Conservation (phyloP, 2,113 vertebrate species). For the Chaenogobius annularis region DNA sequence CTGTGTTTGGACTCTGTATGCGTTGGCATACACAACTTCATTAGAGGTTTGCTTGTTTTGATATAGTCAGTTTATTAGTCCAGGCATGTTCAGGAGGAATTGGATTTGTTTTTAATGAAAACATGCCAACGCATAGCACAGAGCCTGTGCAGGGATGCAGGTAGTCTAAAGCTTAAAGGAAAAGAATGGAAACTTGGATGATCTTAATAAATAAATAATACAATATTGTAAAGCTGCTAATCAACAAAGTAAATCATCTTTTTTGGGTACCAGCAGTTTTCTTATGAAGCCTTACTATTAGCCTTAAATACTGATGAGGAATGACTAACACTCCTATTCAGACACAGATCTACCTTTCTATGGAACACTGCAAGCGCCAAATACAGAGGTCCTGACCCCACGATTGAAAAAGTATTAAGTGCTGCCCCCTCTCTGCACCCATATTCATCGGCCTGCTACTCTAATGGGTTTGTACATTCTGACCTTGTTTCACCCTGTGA, state of each 20-base stretch:
- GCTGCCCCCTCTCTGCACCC: constrained; percentile 13
- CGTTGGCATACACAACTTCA: no score
- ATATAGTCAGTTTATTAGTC: constrained; percentile 39
- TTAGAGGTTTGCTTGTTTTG: constrained; percentile 38
- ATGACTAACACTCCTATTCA: constrained; percentile 7
- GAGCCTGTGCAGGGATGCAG: constrained; percentile 12
- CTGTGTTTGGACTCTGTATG: neutral
- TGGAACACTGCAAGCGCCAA: constrained; percentile 9
- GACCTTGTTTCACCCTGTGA: constrained; percentile 18
- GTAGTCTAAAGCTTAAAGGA: constrained; percentile 26
- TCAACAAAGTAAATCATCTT: constrained; percentile 26
- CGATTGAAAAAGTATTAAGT: constrained; percentile 20
- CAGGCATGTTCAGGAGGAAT: constrained; percentile 39
- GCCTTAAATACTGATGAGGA: neutral
- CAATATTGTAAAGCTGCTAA: constrained; percentile 29
- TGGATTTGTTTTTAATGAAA: constrained; percentile 39
- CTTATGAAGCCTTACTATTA: neutral
- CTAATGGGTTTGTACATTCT: constrained; percentile 29
- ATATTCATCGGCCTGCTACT: constrained; percentile 17
- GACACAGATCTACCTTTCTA: constrained; percentile 23
- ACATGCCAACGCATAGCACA: constrained; percentile 32
- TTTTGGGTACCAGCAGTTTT: neutral
- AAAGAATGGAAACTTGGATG: constrained; percentile 14
- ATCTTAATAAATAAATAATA: constrained; percentile 17
- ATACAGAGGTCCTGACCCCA: constrained; percentile 20